phyloP scores from a whole-genome alignment of 2,888 invertebrate genomes.

The Acleris sparsana region DNA sequence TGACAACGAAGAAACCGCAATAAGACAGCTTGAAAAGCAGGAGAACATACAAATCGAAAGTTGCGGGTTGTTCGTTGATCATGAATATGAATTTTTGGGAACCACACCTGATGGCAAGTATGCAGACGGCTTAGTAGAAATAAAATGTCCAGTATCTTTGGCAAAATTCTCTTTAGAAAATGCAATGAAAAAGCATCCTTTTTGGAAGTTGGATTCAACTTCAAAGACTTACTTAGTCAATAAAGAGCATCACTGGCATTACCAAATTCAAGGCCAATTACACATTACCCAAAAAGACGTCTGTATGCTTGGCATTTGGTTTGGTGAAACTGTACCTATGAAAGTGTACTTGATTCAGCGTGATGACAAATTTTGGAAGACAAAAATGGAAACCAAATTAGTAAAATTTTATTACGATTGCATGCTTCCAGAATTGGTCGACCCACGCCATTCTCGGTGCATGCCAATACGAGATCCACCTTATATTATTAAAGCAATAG shows the following conservation, averaged over 20 bases:
- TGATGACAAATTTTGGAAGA: conserved; percentile 39
- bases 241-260: conserved; percentile 36
- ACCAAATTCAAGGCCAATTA: conserved; percentile 39
- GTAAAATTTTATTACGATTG: conserved; percentile 21
- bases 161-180: conserved; percentile 11
- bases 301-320: conserved; percentile 41
- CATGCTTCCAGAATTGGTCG: conserved; percentile 38
- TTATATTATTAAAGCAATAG: neutral
- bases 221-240: conserved; percentile 15
- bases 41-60: conserved; percentile 16
- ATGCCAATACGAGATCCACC: conserved; percentile 32
- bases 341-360: conserved; percentile 22
- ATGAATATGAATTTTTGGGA: conserved; percentile 9
- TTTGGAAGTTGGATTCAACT: conserved; percentile 28
- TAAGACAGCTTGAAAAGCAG: conserved; percentile 24
- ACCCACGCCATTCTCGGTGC: conserved; percentile 30
- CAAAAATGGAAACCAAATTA: too few species aligned
- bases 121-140: neutral
- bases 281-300: conserved; percentile 34
- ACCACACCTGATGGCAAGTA: conserved; percentile 28
- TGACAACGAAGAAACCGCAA: conserved; percentile 30
- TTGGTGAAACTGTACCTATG: conserved; percentile 33
- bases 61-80: conserved; percentile 25
- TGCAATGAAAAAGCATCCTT: conserved; percentile 9
- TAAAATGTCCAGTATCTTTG: conserved; percentile 3